Conservation (phyloP, 2,797 vertebrate genomes). For the Alectoris magna region DNA sequence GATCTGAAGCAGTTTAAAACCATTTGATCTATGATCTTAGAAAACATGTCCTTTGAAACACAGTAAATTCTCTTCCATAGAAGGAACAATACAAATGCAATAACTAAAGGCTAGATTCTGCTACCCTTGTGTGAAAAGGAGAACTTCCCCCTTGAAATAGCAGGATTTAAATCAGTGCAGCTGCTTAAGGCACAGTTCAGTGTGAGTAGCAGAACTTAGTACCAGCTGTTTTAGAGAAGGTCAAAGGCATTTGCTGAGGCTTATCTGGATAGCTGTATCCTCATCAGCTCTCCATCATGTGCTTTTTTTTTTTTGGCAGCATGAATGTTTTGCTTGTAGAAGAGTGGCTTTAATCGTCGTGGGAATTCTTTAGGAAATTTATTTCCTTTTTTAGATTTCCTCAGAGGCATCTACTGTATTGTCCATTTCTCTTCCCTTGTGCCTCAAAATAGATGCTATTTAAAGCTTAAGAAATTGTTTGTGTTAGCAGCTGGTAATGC, state of each 20-base stretch:
- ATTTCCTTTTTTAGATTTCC: not conserved
- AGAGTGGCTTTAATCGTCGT: not conserved
- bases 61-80: not conserved
- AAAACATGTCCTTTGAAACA: slow-evolving; percentile 24
- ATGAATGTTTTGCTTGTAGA: not conserved
- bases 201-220: not conserved
- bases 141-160: not conserved
- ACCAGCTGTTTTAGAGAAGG: not conserved
- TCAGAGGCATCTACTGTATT: not conserved
- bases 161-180: not conserved
- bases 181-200: not conserved
- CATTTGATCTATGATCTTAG: slow-evolving; percentile 22
- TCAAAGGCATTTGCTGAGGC: not conserved
- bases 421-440: not conserved
- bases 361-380: not conserved
- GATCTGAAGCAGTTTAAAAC: not conserved
- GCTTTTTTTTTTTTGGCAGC: not conserved
- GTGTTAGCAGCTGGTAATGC: not conserved
- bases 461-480: not conserved
- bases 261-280: not conserved
- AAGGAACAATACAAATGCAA: not conserved
- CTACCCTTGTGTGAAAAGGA: not conserved
- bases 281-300: not conserved
- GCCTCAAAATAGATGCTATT: not conserved
- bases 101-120: not conserved